Evolutionary conservation across 2,113 vertebrate species (phyloP), one percentile per base, ranked within the genome.

Genomic region (Lathamus discolor): DNA sequence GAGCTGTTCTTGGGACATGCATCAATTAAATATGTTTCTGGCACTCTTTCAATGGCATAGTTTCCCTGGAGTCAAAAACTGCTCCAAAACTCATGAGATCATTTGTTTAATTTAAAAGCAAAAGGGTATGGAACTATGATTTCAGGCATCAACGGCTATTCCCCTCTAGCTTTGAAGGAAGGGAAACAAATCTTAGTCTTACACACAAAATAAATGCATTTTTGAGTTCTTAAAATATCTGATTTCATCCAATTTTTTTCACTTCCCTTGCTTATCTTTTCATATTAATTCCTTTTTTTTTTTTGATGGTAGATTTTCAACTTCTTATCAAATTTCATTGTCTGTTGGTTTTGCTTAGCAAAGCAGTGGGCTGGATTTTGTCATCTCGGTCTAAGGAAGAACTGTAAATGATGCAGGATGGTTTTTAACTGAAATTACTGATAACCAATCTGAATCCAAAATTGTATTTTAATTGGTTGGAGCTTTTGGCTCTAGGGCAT

Each of bases 51-150:
- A 98, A 97, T 98, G 96, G 95, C 97, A 97, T 97, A 78, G 94
- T 97, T 98, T 97, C 96, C 97, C 97, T 85, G 62, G 95, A 98
- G 97, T 98, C 82, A 97, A 97, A 95, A 97, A 94, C 74, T 9
- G 69, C 83, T 97, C 96, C 97, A 98, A 97, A 98, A 97, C 64
- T 95, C 98, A 97, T 98, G 98, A 98, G 96, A 96, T 98, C 95
- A 98, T 98, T 97, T 98, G 96, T 98, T 98, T 98, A 97, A 97
- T 98, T 97, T 98, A 95, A 98, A 98, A 98, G 97, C 97, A 98
- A 96, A 95, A 95, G 92, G 69, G 90, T 98, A 97, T 97, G 92
- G 97, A 97, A 98, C 97, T 98, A 93, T 93, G 96, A 76, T 97
- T 97, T 97, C 88, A 96, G 73, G 54, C 89, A 96, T 97, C 92